These are phyloP conservation scores for Gadopsis marmoratus DNA, from an alignment of 2,797 vertebrate species.

Conservation along the genomic window DNA sequence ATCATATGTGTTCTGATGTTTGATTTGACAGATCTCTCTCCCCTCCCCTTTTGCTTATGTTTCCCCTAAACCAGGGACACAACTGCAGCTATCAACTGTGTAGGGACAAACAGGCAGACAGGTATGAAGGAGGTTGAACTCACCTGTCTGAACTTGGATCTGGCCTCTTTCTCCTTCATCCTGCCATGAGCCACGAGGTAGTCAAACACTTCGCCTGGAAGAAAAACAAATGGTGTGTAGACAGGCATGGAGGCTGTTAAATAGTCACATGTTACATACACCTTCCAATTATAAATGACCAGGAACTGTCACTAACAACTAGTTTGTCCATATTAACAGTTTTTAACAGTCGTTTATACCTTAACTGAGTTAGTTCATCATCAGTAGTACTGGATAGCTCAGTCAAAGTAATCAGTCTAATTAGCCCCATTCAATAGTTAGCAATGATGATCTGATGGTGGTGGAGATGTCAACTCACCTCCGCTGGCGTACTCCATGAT, in stretches of 20 bases:
- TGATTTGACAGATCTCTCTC: background rate
- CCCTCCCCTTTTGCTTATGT: background rate
- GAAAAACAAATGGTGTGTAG: background rate
- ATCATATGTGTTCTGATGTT: no score
- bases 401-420: constrained; percentile 16
- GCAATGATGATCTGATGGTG: background rate
- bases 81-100: background rate
- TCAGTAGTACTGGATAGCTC: background rate
- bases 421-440: constrained; percentile 3
- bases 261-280: background rate
- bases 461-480: constrained; percentile 80
- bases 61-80: background rate
- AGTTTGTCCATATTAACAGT: background rate
- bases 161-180: constrained; percentile 97
- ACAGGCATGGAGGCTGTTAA: background rate
- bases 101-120: background rate
- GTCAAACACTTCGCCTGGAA: constrained; percentile 95
- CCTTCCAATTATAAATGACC: background rate
- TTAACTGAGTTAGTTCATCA: constrained; percentile 7
- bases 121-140: constrained; percentile 2
- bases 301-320: background rate
- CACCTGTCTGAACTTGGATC: constrained; percentile 96
- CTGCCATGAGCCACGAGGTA: constrained; percentile 92
- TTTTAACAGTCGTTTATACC: background rate
- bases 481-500: constrained; percentile 96